Base-by-base conservation (phyloP, 1,140 invertebrate species). In the Achroia grisella region DNA sequence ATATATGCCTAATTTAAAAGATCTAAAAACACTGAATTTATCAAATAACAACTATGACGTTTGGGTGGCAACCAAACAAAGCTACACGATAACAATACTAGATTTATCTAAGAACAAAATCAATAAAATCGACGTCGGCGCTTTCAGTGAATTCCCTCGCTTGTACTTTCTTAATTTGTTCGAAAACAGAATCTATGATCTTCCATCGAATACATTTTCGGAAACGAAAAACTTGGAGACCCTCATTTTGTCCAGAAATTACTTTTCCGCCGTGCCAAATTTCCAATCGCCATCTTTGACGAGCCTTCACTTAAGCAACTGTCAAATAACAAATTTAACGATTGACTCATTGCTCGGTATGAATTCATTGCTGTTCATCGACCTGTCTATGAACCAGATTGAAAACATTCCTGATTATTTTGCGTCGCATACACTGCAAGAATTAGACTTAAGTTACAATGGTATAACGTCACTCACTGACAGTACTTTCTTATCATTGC, bases 181-280 rank as follows among this genome's bases (percentile, higher is more conserved):
- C 0, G 88, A 87, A 58, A 93, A 93, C 56, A 85, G 88, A 53
- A 88, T 93, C 41, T 69, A 78, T 9, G 60, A 77, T 9, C 52
- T 93, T 17, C 78, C 87, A 23, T 52, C 68, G 8, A 83, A 87
- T 15, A 68, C 87, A 12, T 87, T 91, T 28, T 52, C 61, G 0
- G 71, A 79, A 30, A 87, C 89, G 47, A 79, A 86, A 6, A 86
- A 79, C 29, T 62, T 93, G 13, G 86, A 79, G 12, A 86, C 67
- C 32, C 65, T 93, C 1, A 87, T 90, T 57, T 69, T 93, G 39
- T 90, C 86, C 55, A 87, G 89, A 56, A 93, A 93, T 65, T 89
- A 90, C 41, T 77, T 93, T 13, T 88, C 86, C 0, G 87, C 77
- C 43, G 62, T 91, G 1, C 86, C 87, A 2, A 83, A 61, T 41